A percentile compares a stretch with the other conserved stretches of the same genome.
Evolutionary conservation across 2,888 invertebrate species (phyloP).

Genomic region (Lampropteryx suffumata): DNA sequence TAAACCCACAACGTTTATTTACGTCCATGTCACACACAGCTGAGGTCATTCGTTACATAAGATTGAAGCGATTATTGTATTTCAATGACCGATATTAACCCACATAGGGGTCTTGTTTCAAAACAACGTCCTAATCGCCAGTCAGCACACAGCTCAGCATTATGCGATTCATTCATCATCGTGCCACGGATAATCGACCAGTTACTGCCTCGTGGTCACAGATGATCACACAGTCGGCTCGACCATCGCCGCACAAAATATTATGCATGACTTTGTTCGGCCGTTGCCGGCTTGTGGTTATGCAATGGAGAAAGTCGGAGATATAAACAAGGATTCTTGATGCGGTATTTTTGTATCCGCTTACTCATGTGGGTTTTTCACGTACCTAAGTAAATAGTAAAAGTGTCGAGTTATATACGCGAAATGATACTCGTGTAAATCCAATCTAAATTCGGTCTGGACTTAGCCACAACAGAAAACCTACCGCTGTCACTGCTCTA

Average conservation of each 20-base stretch:
- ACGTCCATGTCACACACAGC: no score
- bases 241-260: neutral
- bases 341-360: conserved; percentile 27
- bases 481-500: no score
- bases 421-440: neutral
- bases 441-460: neutral
- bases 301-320: conserved; percentile 41
- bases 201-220: conserved; percentile 8
- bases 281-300: conserved; percentile 23
- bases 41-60: neutral
- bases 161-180: conserved; percentile 20
- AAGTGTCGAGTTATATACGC: conserved; percentile 4
- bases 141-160: conserved; percentile 10
- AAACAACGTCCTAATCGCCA: conserved; percentile 21
- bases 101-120: conserved; percentile 4
- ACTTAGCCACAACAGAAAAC: no score
- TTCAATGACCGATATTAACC: conserved; percentile 8
- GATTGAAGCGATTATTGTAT: conserved; percentile 5
- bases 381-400: conserved; percentile 19
- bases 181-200: conserved; percentile 5
- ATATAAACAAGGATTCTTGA: conserved; percentile 37
- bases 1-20: neutral
- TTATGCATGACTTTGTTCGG: neutral
- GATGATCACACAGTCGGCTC: conserved; percentile 1
- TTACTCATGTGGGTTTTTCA: conserved; percentile 32